Percentiles rank a stretch among this genome's conserved stretches.
These are phyloP conservation scores for Psammodynastes pulverulentus DNA, from an alignment of 2,113 vertebrate species.

Conservation along the genomic window DNA sequence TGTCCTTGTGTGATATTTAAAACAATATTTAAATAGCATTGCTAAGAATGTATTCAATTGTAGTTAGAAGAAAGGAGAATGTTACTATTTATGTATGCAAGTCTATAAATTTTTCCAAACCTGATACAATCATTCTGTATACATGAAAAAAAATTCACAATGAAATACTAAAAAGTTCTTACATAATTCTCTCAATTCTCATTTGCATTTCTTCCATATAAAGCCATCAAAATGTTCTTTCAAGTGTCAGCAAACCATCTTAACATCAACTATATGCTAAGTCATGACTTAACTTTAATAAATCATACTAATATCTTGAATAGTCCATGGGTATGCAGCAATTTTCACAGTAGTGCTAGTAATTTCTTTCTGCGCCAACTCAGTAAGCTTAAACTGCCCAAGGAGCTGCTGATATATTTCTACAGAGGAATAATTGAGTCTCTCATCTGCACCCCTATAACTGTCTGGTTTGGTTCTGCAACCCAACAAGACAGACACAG, in stretches of 20 bases:
- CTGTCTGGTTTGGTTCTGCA: too few relatives aligned
- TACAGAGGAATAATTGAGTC: too few relatives aligned
- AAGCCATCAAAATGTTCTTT: background rate
- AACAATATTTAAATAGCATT: background rate
- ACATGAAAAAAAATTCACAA: background rate
- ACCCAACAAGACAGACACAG: too few relatives aligned
- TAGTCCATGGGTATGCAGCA: background rate
- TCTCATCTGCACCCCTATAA: too few relatives aligned
- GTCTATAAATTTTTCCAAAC: background rate
- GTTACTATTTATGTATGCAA: background rate
- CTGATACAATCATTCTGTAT: background rate
- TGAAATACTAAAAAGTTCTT: background rate
- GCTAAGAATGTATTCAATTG: background rate
- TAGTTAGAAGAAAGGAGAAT: background rate
- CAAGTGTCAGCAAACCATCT: background rate
- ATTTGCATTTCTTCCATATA: background rate
- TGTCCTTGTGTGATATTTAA: background rate
- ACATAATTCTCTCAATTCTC: background rate
- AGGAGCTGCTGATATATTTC: too few relatives aligned
- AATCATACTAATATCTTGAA: background rate
- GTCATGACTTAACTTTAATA: background rate
- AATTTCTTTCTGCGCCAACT: too few relatives aligned
- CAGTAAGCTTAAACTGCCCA: too few relatives aligned
- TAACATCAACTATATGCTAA: background rate
- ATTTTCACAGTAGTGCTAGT: background rate